These are phyloP conservation scores for Hormiphora californensis DNA, from an alignment of 37 sponge, comb jelly and placozoan genomes.

Conservation along the genomic window DNA sequence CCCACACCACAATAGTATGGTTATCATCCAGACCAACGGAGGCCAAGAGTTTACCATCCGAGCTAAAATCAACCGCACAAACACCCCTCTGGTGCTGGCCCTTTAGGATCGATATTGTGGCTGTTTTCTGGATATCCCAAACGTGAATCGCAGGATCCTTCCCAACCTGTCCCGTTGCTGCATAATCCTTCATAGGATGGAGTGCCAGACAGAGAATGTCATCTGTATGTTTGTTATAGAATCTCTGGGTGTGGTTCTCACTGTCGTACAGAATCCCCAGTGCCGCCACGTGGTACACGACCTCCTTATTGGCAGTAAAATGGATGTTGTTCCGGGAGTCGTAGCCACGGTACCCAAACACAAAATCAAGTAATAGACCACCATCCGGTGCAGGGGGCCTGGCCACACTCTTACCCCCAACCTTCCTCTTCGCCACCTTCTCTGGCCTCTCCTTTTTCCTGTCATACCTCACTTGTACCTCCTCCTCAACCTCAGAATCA, in stretches of 20 bases:
- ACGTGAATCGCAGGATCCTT: constrained; percentile 82
- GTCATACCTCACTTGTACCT: constrained; percentile 69
- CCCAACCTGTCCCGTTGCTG: constrained; percentile 71
- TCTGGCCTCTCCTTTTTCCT: neutral
- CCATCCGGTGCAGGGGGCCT: constrained; percentile 43
- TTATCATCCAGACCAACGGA: constrained; percentile 91
- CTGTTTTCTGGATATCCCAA: constrained; percentile 77
- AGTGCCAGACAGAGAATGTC: constrained; percentile 92
- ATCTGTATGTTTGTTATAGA: constrained; percentile 84
- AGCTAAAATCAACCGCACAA: constrained; percentile 54
- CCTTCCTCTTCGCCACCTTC: neutral
- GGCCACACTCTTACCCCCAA: neutral
- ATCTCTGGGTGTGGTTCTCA: constrained; percentile 71
- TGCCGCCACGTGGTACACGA: constrained; percentile 94
- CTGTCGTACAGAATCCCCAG: constrained; percentile 86
- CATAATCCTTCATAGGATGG: constrained; percentile 70
- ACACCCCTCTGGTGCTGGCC: constrained; percentile 74
- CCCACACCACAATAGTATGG: constrained; percentile 85
- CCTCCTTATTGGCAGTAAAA: constrained; percentile 75
- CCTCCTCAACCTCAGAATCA: constrained; percentile 84
- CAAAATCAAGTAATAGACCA: constrained; percentile 15
- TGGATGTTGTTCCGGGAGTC: constrained; percentile 89
- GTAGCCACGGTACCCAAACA: constrained; percentile 86
- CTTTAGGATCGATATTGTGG: constrained; percentile 81
- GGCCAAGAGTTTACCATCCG: constrained; percentile 83